Percentiles rank a stretch among this genome's conserved stretches.
These are phyloP conservation scores for Euplagia quadripunctaria DNA, from an alignment of 2,888 invertebrate genomes.

Conservation along the genomic window DNA sequence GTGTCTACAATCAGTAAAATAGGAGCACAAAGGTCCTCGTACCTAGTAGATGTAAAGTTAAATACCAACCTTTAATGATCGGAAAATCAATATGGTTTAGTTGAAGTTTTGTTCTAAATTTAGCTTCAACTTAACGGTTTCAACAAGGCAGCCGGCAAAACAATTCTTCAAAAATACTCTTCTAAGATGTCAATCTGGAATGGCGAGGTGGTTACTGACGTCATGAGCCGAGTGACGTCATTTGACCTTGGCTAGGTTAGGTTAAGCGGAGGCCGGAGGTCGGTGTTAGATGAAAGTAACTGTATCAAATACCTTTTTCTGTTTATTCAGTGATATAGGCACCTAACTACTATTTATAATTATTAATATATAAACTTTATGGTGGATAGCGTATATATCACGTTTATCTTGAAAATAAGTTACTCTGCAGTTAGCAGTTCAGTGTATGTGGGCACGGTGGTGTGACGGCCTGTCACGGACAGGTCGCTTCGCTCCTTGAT, in stretches of 20 bases:
- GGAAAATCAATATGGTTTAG: constrained; percentile 13
- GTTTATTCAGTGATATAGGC: constrained; percentile 13
- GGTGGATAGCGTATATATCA: background rate
- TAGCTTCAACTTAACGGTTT: constrained; percentile 11
- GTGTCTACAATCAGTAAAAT: background rate
- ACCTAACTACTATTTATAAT: background rate
- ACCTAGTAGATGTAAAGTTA: background rate
- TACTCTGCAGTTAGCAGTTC: background rate
- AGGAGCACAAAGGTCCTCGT: background rate
- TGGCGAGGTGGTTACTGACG: constrained; percentile 46
- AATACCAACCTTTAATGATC: background rate
- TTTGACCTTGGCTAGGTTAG: constrained; percentile 54
- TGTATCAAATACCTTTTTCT: constrained; percentile 12
- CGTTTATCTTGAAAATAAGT: background rate
- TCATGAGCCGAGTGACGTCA: constrained; percentile 58
- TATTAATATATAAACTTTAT: background rate
- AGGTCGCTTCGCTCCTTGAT: background rate
- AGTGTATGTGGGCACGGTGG: background rate
- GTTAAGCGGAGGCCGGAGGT: constrained; percentile 33
- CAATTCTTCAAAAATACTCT: constrained; percentile 27
- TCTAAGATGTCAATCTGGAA: constrained; percentile 27
- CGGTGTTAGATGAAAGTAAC: constrained; percentile 12
- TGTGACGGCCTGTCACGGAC: background rate
- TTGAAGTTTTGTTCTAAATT: constrained; percentile 17
- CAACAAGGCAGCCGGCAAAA: constrained; percentile 21